These are phyloP conservation scores for Choreutis nemorana DNA, from an alignment of 2,888 invertebrate species.

Conservation along the genomic window DNA sequence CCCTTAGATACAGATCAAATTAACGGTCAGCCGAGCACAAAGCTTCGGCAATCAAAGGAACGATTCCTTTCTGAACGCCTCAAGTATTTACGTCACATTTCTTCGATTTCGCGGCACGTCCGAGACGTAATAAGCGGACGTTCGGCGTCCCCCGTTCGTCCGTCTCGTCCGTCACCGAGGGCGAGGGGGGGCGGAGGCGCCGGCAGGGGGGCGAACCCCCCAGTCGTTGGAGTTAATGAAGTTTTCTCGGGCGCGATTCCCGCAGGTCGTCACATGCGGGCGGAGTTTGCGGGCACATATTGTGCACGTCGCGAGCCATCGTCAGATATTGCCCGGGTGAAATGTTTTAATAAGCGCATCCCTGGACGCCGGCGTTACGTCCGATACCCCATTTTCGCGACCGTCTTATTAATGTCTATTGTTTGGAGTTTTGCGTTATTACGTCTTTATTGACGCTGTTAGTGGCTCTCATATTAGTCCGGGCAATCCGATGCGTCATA, in stretches of 20 bases:
- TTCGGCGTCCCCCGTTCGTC: constrained; percentile 47
- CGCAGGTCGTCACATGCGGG: constrained; percentile 65
- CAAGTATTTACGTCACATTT: constrained; percentile 63
- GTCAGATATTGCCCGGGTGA: constrained; percentile 56
- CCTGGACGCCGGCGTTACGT: constrained; percentile 31
- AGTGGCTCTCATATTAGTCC: constrained; percentile 3
- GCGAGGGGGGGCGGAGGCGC: constrained; percentile 15
- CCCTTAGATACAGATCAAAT: constrained; percentile 54
- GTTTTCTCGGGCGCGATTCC: constrained; percentile 65
- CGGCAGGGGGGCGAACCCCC: constrained; percentile 21
- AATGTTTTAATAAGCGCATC: constrained; percentile 67
- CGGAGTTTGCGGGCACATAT: constrained; percentile 59
- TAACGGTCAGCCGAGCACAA: constrained; percentile 58
- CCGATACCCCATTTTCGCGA: constrained; percentile 31
- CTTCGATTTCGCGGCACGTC: constrained; percentile 65
- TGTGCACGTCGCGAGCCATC: constrained; percentile 50
- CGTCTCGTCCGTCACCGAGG: constrained; percentile 28
- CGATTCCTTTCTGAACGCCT: constrained; percentile 49
- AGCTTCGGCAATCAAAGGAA: constrained; percentile 51
- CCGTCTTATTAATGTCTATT: constrained; percentile 63
- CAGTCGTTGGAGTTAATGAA: constrained; percentile 63
- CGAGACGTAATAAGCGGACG: constrained; percentile 61
- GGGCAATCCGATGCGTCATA: not conserved
- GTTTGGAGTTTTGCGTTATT: constrained; percentile 61
- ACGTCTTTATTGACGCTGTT: constrained; percentile 33